Percentiles rank a stretch among this genome's conserved stretches.
phyloP scores from a whole-genome alignment of 1,140 invertebrate species.

The Coboldia fuscipes region DNA sequence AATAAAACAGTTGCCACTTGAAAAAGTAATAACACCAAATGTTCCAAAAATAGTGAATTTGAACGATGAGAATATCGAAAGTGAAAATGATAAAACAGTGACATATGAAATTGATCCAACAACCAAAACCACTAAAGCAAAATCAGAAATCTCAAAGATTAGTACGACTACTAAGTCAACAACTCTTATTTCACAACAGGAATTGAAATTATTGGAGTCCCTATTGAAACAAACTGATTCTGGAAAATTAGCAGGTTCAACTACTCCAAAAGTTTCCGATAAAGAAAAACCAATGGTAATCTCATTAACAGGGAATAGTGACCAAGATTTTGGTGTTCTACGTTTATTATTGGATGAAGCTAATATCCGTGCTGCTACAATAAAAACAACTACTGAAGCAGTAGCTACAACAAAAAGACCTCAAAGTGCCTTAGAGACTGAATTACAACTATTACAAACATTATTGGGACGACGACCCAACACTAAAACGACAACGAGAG shows the following conservation, averaged over 20 bases:
- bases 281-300: neutral
- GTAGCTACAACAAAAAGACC: slow-evolving; percentile 1
- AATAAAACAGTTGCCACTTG: no score
- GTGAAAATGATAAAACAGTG: no score
- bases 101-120: no score
- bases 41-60: no score
- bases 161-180: no score
- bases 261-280: neutral
- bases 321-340: neutral
- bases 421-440: neutral
- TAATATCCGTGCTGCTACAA: slow-evolving; percentile 8
- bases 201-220: no score
- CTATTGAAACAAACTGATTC: neutral
- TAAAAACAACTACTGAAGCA: slow-evolving; percentile 8
- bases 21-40: no score
- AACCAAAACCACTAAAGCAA: no score
- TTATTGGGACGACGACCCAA: neutral
- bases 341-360: slow-evolving; percentile 2
- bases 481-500: neutral
- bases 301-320: no score
- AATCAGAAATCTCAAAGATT: no score
- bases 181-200: no score
- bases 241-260: slow-evolving; percentile 1
- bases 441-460: neutral
- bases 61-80: no score